Evolutionary conservation across 2,113 vertebrate species (phyloP), one percentile per base, ranked within the genome.

Genomic region (Acrocephalus kingi): DNA sequence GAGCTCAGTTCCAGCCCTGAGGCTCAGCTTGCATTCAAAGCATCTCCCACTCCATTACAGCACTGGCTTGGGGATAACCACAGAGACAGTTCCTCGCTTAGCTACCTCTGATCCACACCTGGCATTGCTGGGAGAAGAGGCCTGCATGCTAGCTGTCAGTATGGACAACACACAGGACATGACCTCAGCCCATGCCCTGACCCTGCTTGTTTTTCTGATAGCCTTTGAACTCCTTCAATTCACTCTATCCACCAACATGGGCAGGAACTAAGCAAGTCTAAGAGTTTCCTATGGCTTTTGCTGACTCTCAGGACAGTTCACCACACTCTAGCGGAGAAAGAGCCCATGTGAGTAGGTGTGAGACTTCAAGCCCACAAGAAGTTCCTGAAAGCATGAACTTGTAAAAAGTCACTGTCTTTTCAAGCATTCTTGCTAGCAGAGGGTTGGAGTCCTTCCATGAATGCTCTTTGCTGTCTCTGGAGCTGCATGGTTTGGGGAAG

Each of bases 21-120:
- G 30, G 56, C 16, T 35, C 37, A 66, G 63, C 15, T 17, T 69
- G 41, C 13, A 27, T 46, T 54, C 46, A 49, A 31, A 86, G 41
- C 22, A 46, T 33, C 63, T 83, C 51, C 41, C 12, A 17, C n/a
- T 31, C 6, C 24, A 15, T 13, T 13, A 52, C 41, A 52, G 49
- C 43, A 25, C 0, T 18, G 41, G 16, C 37, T 23, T 56, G 20
- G 37, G 41, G 24, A 82, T 49, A 61, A 30, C 17, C 21, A 8
- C 1, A 11, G 52, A 33, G 19, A 46, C 4, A 68, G 58, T 2
- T 76, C 24, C 58, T 88, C 0, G 0, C 49, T 37, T 15, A 52
- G 41, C 31, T 64, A 49, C 11, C 23, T 45, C 43, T 4, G 22
- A 48, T 61, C 37, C 55, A 39, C 0, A 0, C 30, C 37, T 37